A percentile compares a stretch with the other conserved stretches of the same genome.
phyloP scores from a whole-genome alignment of 2,113 vertebrate genomes.

The Siphamia tubifer region DNA sequence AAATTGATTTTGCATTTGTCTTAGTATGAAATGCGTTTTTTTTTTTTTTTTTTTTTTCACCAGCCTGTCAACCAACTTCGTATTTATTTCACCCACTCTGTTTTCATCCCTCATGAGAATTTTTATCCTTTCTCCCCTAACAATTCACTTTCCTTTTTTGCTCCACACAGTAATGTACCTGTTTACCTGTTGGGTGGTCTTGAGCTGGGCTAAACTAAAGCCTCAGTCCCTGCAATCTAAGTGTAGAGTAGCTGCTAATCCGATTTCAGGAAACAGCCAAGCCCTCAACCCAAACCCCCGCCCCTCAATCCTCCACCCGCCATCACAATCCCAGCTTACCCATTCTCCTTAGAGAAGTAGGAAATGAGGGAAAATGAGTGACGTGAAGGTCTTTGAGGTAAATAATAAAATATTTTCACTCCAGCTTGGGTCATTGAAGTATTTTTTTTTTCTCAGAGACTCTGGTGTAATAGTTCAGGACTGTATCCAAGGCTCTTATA shows the following conservation, averaged over 20 bases:
- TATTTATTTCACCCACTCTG: slow-evolving; percentile 59
- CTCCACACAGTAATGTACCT: slow-evolving; percentile 77
- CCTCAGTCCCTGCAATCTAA: slow-evolving; percentile 77
- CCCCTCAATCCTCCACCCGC: slow-evolving; percentile 40
- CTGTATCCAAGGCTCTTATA: slow-evolving; percentile 78
- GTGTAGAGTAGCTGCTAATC: slow-evolving; percentile 85
- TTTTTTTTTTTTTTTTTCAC: no score
- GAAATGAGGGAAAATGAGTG: slow-evolving; percentile 27
- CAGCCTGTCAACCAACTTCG: slow-evolving; percentile 2
- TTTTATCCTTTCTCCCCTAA: slow-evolving; percentile 40
- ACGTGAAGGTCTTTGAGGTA: slow-evolving; percentile 13
- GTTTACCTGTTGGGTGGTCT: slow-evolving; percentile 87
- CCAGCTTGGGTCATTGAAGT: slow-evolving; percentile 28
- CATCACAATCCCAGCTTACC: slow-evolving; percentile 67
- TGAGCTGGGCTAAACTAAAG: slow-evolving; percentile 76
- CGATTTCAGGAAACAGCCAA: slow-evolving; percentile 84
- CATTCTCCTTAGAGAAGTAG: slow-evolving; percentile 51
- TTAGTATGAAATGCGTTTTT: slow-evolving; percentile 7
- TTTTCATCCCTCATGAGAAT: slow-evolving; percentile 46
- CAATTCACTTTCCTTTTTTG: slow-evolving; percentile 45
- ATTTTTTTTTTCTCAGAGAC: slow-evolving; percentile 83
- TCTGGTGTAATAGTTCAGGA: slow-evolving; percentile 77
- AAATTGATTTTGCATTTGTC: slow-evolving; percentile 48
- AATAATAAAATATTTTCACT: slow-evolving; percentile 12
- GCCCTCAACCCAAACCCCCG: slow-evolving; percentile 57